These are phyloP conservation scores for Drosophila simulans DNA, from an alignment of 1,140 invertebrate species.

Conservation along the genomic window DNA sequence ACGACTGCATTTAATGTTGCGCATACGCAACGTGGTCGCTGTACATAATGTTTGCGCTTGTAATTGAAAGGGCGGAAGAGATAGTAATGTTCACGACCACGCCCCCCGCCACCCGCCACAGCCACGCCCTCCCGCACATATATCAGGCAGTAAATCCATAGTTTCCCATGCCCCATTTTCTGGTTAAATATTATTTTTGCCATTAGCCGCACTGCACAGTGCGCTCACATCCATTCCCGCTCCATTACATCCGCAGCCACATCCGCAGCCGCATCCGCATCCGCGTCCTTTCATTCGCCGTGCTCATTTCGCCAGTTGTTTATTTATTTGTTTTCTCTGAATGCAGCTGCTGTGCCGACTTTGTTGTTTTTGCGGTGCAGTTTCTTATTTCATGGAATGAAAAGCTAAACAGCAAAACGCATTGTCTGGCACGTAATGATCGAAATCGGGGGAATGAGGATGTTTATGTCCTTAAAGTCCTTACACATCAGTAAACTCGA, in stretches of 20 bases:
- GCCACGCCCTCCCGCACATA: neutral
- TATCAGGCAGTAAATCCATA: constrained; percentile 27
- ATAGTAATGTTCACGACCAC: constrained; percentile 47
- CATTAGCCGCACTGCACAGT: constrained; percentile 40
- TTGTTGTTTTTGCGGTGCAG: constrained; percentile 38
- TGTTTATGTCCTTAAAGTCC: constrained; percentile 13
- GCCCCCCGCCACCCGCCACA: neutral
- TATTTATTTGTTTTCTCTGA: constrained; percentile 64
- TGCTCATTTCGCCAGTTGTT: constrained; percentile 57
- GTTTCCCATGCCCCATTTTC: constrained; percentile 4
- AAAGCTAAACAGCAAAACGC: constrained; percentile 45
- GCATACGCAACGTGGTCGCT: constrained; percentile 67
- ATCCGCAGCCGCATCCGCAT: constrained; percentile 19
- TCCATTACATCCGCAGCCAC: constrained; percentile 15
- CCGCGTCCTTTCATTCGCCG: constrained; percentile 19
- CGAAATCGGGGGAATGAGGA: neutral
- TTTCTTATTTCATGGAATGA: constrained; percentile 39
- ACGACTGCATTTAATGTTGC: constrained; percentile 75
- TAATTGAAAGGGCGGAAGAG: constrained; percentile 46
- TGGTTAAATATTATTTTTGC: constrained; percentile 67
- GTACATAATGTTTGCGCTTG: constrained; percentile 52
- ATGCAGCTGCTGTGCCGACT: constrained; percentile 49
- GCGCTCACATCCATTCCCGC: constrained; percentile 7
- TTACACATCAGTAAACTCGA: constrained; percentile 1
- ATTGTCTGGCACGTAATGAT: constrained; percentile 22